A percentile compares a stretch with the other conserved stretches of the same genome.
Conservation (phyloP, 1,140 invertebrate species). For the Bilobella aurantiaca region DNA sequence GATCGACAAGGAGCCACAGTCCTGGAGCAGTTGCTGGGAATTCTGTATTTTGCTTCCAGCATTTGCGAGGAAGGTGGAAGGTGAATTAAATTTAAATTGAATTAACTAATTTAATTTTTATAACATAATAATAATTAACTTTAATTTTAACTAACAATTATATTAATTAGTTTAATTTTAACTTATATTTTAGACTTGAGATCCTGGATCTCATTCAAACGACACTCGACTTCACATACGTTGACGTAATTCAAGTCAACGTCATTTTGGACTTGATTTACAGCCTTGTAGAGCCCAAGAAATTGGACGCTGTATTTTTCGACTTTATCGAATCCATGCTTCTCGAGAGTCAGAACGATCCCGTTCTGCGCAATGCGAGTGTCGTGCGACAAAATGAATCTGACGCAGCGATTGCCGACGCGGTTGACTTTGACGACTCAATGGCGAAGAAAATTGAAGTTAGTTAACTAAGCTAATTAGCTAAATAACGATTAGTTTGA, state of each 20-base stretch:
- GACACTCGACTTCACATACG: background rate
- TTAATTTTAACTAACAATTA: too few relatives aligned
- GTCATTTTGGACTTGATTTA: background rate
- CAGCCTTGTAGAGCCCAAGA: background rate
- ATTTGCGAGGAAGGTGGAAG: background rate
- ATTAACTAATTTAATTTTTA: too few relatives aligned
- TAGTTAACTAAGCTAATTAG: background rate
- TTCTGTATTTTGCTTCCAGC: background rate
- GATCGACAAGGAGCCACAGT: background rate
- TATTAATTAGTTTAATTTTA: too few relatives aligned
- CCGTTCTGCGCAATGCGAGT: too few relatives aligned
- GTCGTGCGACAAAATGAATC: too few relatives aligned
- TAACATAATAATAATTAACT: too few relatives aligned
- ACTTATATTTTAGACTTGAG: background rate
- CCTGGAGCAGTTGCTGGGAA: background rate
- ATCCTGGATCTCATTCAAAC: background rate
- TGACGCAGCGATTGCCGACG: too few relatives aligned
- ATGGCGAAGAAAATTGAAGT: background rate
- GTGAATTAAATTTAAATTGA: background rate
- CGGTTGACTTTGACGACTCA: background rate
- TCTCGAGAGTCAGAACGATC: background rate
- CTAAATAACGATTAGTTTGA: too few relatives aligned
- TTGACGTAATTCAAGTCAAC: background rate
- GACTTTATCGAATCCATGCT: background rate
- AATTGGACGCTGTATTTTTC: background rate